Conservation (phyloP, 2,888 invertebrate genomes). For the Nephrotoma flavescens region DNA sequence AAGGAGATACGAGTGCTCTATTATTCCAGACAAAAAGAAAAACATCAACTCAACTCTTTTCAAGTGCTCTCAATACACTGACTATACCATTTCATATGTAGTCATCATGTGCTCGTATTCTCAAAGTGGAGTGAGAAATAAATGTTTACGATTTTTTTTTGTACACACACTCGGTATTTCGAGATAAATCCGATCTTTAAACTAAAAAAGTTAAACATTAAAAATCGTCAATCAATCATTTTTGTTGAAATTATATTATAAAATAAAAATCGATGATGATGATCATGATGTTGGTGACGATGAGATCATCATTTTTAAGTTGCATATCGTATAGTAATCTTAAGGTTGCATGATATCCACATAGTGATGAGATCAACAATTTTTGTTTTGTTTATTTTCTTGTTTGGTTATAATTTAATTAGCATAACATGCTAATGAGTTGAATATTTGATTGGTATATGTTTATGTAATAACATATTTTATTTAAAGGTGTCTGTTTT, state of each 20-base stretch:
- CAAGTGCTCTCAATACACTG: background rate
- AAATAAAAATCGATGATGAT: background rate
- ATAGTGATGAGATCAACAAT: background rate
- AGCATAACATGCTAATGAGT: background rate
- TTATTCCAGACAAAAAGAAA: background rate
- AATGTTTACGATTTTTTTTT: background rate
- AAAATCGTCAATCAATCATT: background rate
- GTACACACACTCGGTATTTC: background rate
- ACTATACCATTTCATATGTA: background rate
- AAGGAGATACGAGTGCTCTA: background rate
- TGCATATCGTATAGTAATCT: background rate
- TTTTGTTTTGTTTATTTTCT: background rate
- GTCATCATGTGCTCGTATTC: background rate
- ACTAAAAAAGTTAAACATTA: no score
- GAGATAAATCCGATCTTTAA: background rate
- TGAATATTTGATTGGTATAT: background rate
- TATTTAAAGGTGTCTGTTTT: background rate
- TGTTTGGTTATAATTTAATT: background rate
- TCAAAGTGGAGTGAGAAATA: background rate
- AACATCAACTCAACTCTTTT: background rate
- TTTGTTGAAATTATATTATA: background rate
- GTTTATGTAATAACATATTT: background rate
- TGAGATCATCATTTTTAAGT: background rate
- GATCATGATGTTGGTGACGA: background rate
- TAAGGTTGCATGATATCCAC: background rate